Percentiles rank a stretch among this genome's conserved stretches.
Evolutionary conservation across 2,113 vertebrate genomes (phyloP).

Genomic region (Ctenomys sociabilis): DNA sequence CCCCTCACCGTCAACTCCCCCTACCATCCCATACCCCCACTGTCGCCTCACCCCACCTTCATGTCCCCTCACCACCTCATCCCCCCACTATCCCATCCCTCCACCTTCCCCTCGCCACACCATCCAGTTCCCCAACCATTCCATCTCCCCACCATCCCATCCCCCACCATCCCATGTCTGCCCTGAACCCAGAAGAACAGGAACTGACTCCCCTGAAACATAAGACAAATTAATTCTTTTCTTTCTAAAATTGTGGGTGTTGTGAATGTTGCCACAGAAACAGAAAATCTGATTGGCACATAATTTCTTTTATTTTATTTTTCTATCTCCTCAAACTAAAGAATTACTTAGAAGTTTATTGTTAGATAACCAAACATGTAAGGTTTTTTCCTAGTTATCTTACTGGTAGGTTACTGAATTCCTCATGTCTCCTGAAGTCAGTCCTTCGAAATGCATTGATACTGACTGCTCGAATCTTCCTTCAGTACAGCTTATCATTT

Average conservation of each 20-base stretch:
- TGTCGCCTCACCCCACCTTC: too few relatives aligned
- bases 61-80: too few relatives aligned
- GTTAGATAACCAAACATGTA: background rate
- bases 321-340: background rate
- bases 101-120: too few relatives aligned
- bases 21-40: too few relatives aligned
- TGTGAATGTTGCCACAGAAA: background rate
- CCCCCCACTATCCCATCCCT: too few relatives aligned
- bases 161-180: background rate
- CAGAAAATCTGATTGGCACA: background rate
- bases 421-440: background rate
- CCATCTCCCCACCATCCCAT: too few relatives aligned
- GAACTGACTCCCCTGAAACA: background rate
- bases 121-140: too few relatives aligned
- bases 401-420: background rate
- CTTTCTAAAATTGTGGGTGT: background rate
- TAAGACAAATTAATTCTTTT: background rate
- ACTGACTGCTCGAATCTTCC: background rate
- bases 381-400: background rate
- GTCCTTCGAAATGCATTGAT: background rate
- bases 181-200: background rate
- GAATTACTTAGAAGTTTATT: background rate
- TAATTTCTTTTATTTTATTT: background rate
- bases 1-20: too few relatives aligned
- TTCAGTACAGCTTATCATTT: background rate